Evolutionary conservation across 1,140 invertebrate genomes (phyloP), one percentile per base, ranked within the genome.

Genomic region (Copidosoma floridanum): DNA sequence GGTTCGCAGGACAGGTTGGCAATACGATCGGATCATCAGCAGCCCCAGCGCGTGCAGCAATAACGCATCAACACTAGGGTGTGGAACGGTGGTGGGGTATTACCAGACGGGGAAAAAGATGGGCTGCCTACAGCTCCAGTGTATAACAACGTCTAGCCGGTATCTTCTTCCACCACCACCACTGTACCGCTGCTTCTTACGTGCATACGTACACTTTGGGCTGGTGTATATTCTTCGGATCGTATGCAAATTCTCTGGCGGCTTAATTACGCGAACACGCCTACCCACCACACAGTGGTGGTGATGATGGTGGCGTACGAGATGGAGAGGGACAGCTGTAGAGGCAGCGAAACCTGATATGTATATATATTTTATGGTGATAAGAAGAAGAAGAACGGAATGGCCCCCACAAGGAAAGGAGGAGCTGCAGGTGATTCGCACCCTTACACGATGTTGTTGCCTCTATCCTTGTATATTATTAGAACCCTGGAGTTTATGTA

Each of bases 211-310:
- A n/a, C n/a, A n/a, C n/a, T n/a, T n/a, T n/a, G n/a, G n/a, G n/a
- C n/a, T n/a, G n/a, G n/a, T n/a, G n/a, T n/a, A 63, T 72, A 72
- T 70, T 70, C 68, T 68, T 68, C 69, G 70, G 73, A 76, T 77
- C 74, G 70, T 75, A 77, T 77, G 75, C 73, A 77, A 77, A 76
- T n/a, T 77, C 75, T 76, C 74, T 70, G 68, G 74, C 67, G 73
- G 74, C 74, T 77, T 77, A 77, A 77, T 77, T 77, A 77, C 72
- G 70, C 75, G 69, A 74, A 72, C 74, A 76, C 73, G 69, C 70
- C 70, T 74, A 68, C 70, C 70, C 73, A 68, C 70, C 71, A 72
- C 72, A 73, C 71, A 68, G 32, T 46, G 14, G 29, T 32, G 41
- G 24, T n/a, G 18, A 16, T 1, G 10, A 41, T 26, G 11, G 29